Conservation (phyloP, 2,797 vertebrate species). For the Esox masquinongy region DNA sequence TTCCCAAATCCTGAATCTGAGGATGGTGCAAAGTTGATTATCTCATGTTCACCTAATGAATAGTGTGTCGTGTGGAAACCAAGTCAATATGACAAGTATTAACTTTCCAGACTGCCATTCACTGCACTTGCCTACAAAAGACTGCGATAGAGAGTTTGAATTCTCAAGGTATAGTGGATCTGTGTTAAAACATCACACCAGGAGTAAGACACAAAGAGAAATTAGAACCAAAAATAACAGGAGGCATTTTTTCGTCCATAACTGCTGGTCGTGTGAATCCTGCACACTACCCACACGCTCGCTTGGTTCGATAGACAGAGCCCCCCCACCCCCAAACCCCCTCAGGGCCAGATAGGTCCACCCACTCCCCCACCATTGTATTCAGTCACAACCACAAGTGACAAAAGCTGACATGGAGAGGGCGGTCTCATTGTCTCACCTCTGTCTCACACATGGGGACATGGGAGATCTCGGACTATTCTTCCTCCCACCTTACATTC, state of each 20-base stretch:
- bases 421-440: conserved; percentile 14
- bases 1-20: not conserved
- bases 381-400: conserved; percentile 43
- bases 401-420: conserved; percentile 33
- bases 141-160: not conserved
- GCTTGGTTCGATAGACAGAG: not conserved
- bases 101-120: not conserved
- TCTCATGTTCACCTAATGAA: not conserved
- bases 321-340: not conserved
- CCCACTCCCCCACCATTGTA: conserved; percentile 32
- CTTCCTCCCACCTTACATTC: not conserved
- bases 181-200: not conserved
- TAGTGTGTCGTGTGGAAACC: not conserved
- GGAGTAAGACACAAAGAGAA: not conserved
- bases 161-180: not conserved
- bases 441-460: conserved; percentile 21
- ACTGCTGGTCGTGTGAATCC: not conserved
- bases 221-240: not conserved
- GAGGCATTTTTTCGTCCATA: not conserved
- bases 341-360: not conserved
- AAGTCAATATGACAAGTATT: not conserved
- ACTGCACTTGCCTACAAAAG: not conserved
- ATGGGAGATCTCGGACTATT: conserved; percentile 1
- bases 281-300: not conserved
- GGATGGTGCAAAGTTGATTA: not conserved